A percentile compares a stretch with the other conserved stretches of the same genome.
Evolutionary conservation across 1,140 invertebrate genomes (phyloP).

Genomic region (Amphibalanus amphitrite): DNA sequence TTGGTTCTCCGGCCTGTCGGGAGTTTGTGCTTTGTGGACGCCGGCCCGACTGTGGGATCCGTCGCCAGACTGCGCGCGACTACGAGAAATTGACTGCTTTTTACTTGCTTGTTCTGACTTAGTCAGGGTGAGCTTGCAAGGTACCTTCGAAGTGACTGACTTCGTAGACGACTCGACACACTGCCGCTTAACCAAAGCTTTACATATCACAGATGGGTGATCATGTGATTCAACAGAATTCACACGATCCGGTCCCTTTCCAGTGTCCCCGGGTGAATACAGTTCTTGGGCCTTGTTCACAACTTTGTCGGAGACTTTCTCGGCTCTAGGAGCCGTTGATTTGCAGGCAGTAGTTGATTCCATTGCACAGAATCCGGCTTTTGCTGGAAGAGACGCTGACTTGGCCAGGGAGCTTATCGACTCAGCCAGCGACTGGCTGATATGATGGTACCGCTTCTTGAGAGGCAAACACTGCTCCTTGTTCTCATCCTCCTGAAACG

Average conservation of each 20-base stretch:
- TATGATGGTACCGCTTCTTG: not conserved
- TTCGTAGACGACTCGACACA: not conserved
- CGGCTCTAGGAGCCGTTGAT: no score
- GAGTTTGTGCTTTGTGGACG: no score
- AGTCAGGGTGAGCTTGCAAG: not conserved
- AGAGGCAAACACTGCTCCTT: conserved; percentile 3
- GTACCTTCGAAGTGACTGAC: not conserved
- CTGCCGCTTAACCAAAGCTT: not conserved
- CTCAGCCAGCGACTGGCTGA: not conserved
- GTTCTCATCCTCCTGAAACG: not conserved
- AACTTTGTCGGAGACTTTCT: not conserved
- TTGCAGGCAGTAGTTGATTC: no score
- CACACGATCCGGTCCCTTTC: not conserved
- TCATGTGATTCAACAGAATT: not conserved
- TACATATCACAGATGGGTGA: not conserved
- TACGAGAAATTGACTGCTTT: not conserved
- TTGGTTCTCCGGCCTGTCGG: no score
- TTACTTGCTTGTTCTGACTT: not conserved
- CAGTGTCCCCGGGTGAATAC: not conserved
- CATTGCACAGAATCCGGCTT: no score
- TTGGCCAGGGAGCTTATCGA: not conserved
- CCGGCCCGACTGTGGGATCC: no score
- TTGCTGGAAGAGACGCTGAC: not conserved
- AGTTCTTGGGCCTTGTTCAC: not conserved
- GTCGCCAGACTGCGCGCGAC: no score